Percentiles rank a stretch among this genome's conserved stretches.
Conservation (phyloP, 2,888 invertebrate genomes). For the Allophyes oxyacanthae region DNA sequence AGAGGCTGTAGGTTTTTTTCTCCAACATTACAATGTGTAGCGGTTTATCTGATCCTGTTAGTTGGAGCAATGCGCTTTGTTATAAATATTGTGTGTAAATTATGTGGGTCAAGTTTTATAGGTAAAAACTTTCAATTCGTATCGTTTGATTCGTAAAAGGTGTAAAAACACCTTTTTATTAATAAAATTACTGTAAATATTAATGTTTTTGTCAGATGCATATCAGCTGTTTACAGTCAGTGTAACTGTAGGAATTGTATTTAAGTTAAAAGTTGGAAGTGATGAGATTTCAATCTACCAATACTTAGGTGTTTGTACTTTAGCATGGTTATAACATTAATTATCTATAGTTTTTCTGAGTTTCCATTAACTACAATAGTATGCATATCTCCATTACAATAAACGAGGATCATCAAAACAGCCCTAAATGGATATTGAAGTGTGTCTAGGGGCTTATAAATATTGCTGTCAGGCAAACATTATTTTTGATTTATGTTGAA, state of each 20-base stretch:
- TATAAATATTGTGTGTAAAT: conserved; percentile 42
- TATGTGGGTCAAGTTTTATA: conserved; percentile 52
- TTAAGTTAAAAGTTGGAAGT: too few relatives aligned
- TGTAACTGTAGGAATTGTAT: background rate
- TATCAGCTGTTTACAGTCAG: conserved; percentile 24
- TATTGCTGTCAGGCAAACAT: too few relatives aligned
- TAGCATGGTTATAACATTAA: too few relatives aligned
- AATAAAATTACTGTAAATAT: conserved; percentile 11
- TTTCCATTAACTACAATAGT: too few relatives aligned
- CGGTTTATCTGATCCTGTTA: conserved; percentile 75
- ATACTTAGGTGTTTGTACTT: too few relatives aligned
- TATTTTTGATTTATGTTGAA: too few relatives aligned
- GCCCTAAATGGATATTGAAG: too few relatives aligned
- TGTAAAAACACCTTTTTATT: conserved; percentile 5
- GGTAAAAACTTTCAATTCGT: conserved; percentile 30
- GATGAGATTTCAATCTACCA: too few relatives aligned
- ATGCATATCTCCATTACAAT: too few relatives aligned
- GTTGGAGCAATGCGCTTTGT: conserved; percentile 52
- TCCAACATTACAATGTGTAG: conserved; percentile 70
- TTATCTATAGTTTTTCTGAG: too few relatives aligned
- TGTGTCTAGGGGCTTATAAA: too few relatives aligned
- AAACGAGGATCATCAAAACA: too few relatives aligned
- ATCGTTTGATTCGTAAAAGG: conserved; percentile 37
- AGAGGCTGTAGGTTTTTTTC: conserved; percentile 62
- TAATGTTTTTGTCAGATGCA: conserved; percentile 26